Conservation (phyloP, 2,888 invertebrate species). For the Luffia ferchaultella region DNA sequence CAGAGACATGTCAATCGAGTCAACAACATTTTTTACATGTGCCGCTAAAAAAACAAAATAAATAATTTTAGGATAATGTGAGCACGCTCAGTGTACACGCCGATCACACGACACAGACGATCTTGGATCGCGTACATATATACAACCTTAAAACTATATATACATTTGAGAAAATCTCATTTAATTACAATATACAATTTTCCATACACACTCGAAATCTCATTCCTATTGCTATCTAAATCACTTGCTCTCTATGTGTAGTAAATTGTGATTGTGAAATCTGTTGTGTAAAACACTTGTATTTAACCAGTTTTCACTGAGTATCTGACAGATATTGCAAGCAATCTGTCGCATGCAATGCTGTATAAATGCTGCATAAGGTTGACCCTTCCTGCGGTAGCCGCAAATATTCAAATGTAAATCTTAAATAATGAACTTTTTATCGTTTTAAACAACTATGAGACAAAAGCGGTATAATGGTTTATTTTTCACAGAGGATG, state of each 20-base stretch:
- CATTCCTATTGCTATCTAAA: conserved; percentile 31
- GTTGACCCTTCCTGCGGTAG: no score
- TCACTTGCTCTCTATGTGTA: conserved; percentile 4
- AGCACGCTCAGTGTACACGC: conserved; percentile 31
- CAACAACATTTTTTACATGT: conserved; percentile 33
- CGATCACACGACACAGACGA: conserved; percentile 16
- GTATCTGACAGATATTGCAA: no score
- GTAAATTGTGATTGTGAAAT: no score
- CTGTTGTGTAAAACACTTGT: no score
- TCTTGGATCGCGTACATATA: conserved; percentile 38
- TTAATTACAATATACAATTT: conserved; percentile 33
- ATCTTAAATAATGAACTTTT: no score
- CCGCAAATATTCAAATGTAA: no score
- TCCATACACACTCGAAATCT: conserved; percentile 30
- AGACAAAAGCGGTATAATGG: no score
- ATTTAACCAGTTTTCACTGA: no score
- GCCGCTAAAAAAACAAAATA: conserved; percentile 33
- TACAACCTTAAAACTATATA: conserved; percentile 34
- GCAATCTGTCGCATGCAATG: no score
- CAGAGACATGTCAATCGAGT: conserved; percentile 28
- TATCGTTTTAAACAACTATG: no score
- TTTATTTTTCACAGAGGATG: no score
- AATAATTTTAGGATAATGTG: conserved; percentile 26
- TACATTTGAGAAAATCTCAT: conserved; percentile 43
- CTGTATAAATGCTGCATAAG: no score